phyloP scores from a whole-genome alignment of 2,113 vertebrate species.

The Carollia perspicillata region DNA sequence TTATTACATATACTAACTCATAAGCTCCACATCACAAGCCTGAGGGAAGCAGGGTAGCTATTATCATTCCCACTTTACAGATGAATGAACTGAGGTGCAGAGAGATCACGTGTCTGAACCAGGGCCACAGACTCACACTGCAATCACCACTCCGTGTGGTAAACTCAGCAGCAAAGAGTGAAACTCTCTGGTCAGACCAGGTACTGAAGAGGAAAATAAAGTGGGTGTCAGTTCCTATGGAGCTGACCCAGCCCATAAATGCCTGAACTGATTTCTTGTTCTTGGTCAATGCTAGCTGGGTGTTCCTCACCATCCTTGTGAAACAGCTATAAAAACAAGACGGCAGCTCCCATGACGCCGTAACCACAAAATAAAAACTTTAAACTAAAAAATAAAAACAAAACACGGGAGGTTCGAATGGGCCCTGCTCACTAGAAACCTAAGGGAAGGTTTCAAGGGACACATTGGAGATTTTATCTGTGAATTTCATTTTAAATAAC shows the following conservation, averaged over 20 bases:
- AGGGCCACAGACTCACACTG: neutral
- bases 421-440: neutral
- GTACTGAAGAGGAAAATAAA: neutral
- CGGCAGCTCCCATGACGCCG: neutral
- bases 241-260: neutral
- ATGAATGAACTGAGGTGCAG: neutral
- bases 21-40: neutral
- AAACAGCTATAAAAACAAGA: neutral
- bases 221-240: neutral
- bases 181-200: neutral
- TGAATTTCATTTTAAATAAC: neutral
- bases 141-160: neutral
- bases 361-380: neutral
- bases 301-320: neutral
- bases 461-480: neutral
- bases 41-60: neutral
- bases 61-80: neutral
- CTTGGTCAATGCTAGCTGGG: neutral
- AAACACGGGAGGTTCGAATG: neutral
- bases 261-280: neutral
- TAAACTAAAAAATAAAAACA: neutral
- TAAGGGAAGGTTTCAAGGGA: neutral
- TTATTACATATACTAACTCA: neutral
- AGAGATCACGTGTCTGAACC: neutral
- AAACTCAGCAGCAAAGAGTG: neutral